Evolutionary conservation across 2,888 invertebrate genomes (phyloP).

Genomic region (Leptinotarsa juncta): DNA sequence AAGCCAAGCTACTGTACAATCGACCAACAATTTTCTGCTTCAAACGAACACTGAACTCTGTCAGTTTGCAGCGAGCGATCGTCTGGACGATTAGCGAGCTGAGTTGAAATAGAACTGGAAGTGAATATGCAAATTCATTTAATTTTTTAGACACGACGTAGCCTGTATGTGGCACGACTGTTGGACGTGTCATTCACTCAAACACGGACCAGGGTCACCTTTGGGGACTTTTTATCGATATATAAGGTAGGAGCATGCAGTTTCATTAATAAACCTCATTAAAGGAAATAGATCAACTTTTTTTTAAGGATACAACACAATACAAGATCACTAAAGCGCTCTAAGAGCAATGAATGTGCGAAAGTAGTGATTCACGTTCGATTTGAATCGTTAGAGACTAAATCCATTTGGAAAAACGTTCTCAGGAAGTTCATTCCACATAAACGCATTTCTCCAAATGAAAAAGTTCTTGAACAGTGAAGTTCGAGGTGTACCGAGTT

Average conservation of each 20-base stretch:
- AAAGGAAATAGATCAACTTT: not conserved
- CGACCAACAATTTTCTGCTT: slow-evolving; percentile 39
- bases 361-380: too few relatives aligned
- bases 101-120: slow-evolving; percentile 54
- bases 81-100: slow-evolving; percentile 42
- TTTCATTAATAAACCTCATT: slow-evolving; percentile 6
- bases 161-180: slow-evolving; percentile 30
- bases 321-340: too few relatives aligned
- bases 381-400: too few relatives aligned
- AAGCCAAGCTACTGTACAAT: slow-evolving; percentile 53
- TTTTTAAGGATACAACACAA: not conserved
- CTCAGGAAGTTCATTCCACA: too few relatives aligned
- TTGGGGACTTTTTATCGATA: slow-evolving; percentile 10
- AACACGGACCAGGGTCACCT: slow-evolving; percentile 42
- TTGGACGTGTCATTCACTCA: slow-evolving; percentile 42
- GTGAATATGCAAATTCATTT: slow-evolving; percentile 52
- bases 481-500: too few relatives aligned
- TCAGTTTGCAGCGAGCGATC: slow-evolving; percentile 34
- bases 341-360: too few relatives aligned
- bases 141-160: slow-evolving; percentile 43
- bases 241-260: slow-evolving; percentile 3
- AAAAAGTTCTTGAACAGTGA: too few relatives aligned
- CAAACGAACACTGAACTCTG: slow-evolving; percentile 42
- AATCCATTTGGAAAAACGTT: too few relatives aligned
- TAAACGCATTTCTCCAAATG: too few relatives aligned